phyloP scores from a whole-genome alignment of 2,888 invertebrate species.

The Coenonympha glycerion region DNA sequence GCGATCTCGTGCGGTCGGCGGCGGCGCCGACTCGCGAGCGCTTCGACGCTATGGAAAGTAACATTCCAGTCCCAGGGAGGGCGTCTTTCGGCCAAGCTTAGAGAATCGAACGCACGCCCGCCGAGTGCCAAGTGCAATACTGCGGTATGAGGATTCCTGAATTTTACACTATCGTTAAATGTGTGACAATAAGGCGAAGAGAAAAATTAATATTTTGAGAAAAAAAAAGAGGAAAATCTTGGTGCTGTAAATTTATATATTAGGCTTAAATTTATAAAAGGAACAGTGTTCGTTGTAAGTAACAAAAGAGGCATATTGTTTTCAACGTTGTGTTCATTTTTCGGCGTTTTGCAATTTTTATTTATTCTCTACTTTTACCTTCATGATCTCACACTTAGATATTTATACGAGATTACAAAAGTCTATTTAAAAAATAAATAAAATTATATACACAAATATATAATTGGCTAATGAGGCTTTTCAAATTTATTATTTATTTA shows the following conservation, averaged over 20 bases:
- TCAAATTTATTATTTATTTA: constrained; percentile 63
- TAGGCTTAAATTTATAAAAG: constrained; percentile 74
- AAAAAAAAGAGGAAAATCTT: constrained; percentile 70
- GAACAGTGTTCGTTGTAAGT: constrained; percentile 70
- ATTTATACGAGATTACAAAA: constrained; percentile 74
- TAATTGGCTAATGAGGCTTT: constrained; percentile 74
- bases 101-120: constrained; percentile 37
- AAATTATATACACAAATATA: constrained; percentile 65
- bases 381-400: constrained; percentile 74
- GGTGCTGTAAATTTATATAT: constrained; percentile 77
- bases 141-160: constrained; percentile 69
- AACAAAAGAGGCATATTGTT: constrained; percentile 73
- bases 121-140: constrained; percentile 65
- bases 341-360: constrained; percentile 65
- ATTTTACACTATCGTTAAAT: constrained; percentile 70
- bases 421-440: constrained; percentile 56
- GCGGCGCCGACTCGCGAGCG: constrained; percentile 19
- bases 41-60: constrained; percentile 32
- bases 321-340: constrained; percentile 72
- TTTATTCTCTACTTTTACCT: constrained; percentile 71
- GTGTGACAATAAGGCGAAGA: constrained; percentile 75
- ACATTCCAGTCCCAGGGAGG: constrained; percentile 54
- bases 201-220: constrained; percentile 70
- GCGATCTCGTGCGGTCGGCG: constrained; percentile 33
- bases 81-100: constrained; percentile 34